These are phyloP conservation scores for Apamea monoglypha DNA, from an alignment of 2,888 invertebrate species.

Conservation along the genomic window DNA sequence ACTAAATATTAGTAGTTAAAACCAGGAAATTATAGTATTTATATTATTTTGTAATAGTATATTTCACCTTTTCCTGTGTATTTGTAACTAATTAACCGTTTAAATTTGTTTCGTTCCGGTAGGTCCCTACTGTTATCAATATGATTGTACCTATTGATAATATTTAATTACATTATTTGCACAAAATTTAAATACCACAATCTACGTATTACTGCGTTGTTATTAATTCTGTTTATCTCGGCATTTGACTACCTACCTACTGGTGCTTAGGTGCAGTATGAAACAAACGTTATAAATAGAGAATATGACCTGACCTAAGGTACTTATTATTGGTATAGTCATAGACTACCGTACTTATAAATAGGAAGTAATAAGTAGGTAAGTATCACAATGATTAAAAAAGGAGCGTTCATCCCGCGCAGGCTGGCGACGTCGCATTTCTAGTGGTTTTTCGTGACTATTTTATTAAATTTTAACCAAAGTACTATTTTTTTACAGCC, in stretches of 20 bases:
- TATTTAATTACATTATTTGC: slow-evolving; percentile 42
- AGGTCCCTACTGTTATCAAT: slow-evolving; percentile 15
- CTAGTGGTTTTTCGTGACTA: too few relatives aligned
- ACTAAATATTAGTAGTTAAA: background rate
- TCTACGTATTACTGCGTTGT: slow-evolving; percentile 10
- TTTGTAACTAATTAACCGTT: slow-evolving; percentile 12
- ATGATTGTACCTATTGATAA: slow-evolving; percentile 25
- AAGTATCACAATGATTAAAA: background rate
- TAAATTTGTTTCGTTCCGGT: slow-evolving; percentile 7
- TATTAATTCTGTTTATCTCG: slow-evolving; percentile 24
- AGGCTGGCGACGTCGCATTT: too few relatives aligned
- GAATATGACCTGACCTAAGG: background rate
- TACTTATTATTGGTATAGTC: background rate
- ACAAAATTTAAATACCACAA: slow-evolving; percentile 44
- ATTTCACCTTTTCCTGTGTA: slow-evolving; percentile 34
- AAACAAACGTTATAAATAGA: slow-evolving; percentile 5
- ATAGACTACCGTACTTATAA: background rate
- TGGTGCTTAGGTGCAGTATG: background rate
- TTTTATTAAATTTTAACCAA: too few relatives aligned
- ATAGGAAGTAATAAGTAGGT: background rate
- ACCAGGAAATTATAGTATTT: slow-evolving; percentile 28
- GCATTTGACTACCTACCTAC: background rate
- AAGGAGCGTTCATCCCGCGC: too few relatives aligned
- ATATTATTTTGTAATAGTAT: slow-evolving; percentile 20
- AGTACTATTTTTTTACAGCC: too few relatives aligned